These are phyloP conservation scores for Scopus umbretta DNA, from an alignment of 2,113 vertebrate genomes.

Conservation along the genomic window DNA sequence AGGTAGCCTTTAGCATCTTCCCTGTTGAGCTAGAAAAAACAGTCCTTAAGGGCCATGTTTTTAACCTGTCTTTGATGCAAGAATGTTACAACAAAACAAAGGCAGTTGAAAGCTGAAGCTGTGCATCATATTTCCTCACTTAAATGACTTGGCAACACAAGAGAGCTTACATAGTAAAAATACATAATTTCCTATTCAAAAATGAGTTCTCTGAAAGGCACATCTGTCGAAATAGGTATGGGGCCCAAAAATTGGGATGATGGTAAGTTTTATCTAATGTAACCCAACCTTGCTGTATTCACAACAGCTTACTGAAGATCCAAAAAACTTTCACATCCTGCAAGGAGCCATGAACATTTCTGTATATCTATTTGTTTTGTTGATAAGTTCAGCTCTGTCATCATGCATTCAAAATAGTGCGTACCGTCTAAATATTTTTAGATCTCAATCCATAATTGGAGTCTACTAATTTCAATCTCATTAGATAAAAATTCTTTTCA, in stretches of 20 bases:
- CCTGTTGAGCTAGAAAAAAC: not conserved
- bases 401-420: not conserved
- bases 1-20: not conserved
- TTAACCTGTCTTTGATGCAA: not conserved
- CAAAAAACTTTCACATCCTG: not conserved
- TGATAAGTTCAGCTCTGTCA: not conserved
- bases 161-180: not conserved
- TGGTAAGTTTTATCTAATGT: not conserved
- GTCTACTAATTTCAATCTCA: not conserved
- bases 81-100: not conserved
- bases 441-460: not conserved
- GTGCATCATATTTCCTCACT: not conserved
- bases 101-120: not conserved
- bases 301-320: not conserved
- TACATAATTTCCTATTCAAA: not conserved
- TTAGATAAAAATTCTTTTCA: not conserved
- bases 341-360: not conserved
- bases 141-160: not conserved
- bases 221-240: not conserved
- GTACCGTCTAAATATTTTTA: not conserved
- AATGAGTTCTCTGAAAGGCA: not conserved
- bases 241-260: not conserved
- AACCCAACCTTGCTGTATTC: not conserved
- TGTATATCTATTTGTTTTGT: not conserved
- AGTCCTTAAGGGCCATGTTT: not conserved